These are phyloP conservation scores for Mesembrinibis cayennensis DNA, from an alignment of 2,113 vertebrate genomes.

Conservation along the genomic window DNA sequence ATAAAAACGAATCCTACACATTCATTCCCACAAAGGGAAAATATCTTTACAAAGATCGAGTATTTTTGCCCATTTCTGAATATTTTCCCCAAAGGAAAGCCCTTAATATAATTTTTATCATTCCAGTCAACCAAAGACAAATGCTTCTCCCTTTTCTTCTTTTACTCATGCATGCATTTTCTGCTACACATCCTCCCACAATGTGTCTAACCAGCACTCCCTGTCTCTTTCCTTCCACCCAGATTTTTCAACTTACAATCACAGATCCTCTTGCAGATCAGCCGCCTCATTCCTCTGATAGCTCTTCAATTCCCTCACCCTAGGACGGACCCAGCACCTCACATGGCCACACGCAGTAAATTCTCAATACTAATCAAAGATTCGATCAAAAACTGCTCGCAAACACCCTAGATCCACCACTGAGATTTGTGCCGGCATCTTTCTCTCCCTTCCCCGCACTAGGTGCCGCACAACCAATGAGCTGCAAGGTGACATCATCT, in stretches of 20 bases:
- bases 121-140: slow-evolving; percentile 5
- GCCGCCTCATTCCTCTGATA: slow-evolving; percentile 91
- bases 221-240: slow-evolving; percentile 75
- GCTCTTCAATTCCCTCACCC: slow-evolving; percentile 76
- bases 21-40: slow-evolving; percentile 14
- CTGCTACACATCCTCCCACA: slow-evolving; percentile 76
- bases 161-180: slow-evolving; percentile 71
- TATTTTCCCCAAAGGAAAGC: background rate
- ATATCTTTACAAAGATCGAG: background rate
- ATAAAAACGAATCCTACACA: background rate
- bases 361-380: slow-evolving; percentile 67
- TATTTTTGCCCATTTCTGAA: background rate
- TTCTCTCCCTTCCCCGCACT: slow-evolving; percentile 83
- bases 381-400: slow-evolving; percentile 66
- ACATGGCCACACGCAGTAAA: slow-evolving; percentile 75
- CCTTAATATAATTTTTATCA: slow-evolving; percentile 1
- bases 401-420: slow-evolving; percentile 74
- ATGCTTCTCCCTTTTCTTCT: slow-evolving; percentile 57
- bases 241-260: slow-evolving; percentile 94
- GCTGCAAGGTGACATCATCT: slow-evolving; percentile 92
- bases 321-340: slow-evolving; percentile 70
- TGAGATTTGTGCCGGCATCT: slow-evolving; percentile 83
- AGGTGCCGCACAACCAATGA: slow-evolving; percentile 87
- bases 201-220: slow-evolving; percentile 74
- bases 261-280: slow-evolving; percentile 98